These are phyloP conservation scores for Heliothis virescens DNA, from an alignment of 1,140 invertebrate genomes.

Conservation along the genomic window DNA sequence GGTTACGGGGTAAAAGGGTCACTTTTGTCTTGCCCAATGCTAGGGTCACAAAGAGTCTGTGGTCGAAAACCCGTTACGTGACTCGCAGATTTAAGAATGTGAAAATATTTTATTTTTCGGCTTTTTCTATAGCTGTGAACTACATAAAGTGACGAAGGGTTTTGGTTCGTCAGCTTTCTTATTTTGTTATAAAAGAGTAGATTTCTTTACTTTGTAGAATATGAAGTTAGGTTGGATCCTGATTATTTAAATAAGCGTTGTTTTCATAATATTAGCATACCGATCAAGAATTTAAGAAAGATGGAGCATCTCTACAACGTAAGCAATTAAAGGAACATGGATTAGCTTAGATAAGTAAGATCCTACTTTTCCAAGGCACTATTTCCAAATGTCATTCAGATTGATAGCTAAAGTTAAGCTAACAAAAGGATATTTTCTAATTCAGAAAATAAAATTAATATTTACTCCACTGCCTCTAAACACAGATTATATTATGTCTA, in stretches of 20 bases:
- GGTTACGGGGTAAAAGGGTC: slow-evolving; percentile 32
- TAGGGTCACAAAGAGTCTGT: slow-evolving; percentile 43
- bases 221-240: too few species aligned
- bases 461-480: neutral
- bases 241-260: too few species aligned
- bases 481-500: neutral
- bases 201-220: too few species aligned
- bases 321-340: too few species aligned
- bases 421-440: too few species aligned
- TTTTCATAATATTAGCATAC: too few species aligned
- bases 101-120: slow-evolving; percentile 1
- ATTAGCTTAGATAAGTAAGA: too few species aligned
- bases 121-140: neutral
- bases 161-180: neutral
- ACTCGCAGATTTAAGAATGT: slow-evolving; percentile 3
- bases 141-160: neutral
- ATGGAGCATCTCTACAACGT: too few species aligned
- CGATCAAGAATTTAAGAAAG: too few species aligned
- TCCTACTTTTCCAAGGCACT: too few species aligned
- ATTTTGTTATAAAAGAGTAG: neutral
- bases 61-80: slow-evolving; percentile 39
- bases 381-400: too few species aligned
- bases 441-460: neutral
- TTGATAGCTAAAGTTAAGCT: too few species aligned
- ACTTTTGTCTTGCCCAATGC: slow-evolving; percentile 46